Conservation (phyloP, 2,888 invertebrate genomes). For the Limnephilus marmoratus region DNA sequence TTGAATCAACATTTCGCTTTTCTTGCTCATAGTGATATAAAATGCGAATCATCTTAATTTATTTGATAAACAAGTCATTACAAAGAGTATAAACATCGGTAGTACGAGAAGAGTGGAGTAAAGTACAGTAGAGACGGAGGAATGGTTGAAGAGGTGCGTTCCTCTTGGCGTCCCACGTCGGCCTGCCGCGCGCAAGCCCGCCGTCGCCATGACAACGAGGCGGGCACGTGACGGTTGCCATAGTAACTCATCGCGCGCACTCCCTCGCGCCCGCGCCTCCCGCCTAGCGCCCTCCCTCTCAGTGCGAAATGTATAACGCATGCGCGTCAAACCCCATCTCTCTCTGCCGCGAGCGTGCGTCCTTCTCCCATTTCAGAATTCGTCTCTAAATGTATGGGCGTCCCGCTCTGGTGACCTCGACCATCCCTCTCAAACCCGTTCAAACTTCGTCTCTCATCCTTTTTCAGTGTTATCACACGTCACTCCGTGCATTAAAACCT, state of each 20-base stretch:
- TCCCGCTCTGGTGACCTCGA: constrained; percentile 38
- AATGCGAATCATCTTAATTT: not conserved
- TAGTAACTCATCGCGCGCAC: constrained; percentile 75
- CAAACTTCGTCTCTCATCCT: constrained; percentile 39
- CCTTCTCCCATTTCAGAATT: constrained; percentile 34
- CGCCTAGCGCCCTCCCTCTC: constrained; percentile 69
- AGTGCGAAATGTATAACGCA: constrained; percentile 59
- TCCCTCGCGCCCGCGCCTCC: constrained; percentile 66
- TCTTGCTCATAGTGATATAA: not conserved
- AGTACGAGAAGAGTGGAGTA: not conserved
- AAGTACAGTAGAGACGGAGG: not conserved
- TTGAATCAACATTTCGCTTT: not conserved
- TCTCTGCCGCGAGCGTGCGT: constrained; percentile 44
- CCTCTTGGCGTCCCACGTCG: constrained; percentile 69
- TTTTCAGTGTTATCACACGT: constrained; percentile 51
- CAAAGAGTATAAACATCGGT: not conserved
- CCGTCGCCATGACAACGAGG: constrained; percentile 79
- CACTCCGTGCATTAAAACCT: constrained; percentile 36
- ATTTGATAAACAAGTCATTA: not conserved
- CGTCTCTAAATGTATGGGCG: constrained; percentile 23
- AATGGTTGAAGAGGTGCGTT: constrained; percentile 41
- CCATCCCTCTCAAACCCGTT: constrained; percentile 32
- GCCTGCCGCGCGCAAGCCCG: constrained; percentile 67
- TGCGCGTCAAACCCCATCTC: constrained; percentile 56
- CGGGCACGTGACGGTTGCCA: constrained; percentile 71